These are phyloP conservation scores for Nothoprocta pentlandii DNA, from an alignment of 2,113 vertebrate species.

Conservation along the genomic window DNA sequence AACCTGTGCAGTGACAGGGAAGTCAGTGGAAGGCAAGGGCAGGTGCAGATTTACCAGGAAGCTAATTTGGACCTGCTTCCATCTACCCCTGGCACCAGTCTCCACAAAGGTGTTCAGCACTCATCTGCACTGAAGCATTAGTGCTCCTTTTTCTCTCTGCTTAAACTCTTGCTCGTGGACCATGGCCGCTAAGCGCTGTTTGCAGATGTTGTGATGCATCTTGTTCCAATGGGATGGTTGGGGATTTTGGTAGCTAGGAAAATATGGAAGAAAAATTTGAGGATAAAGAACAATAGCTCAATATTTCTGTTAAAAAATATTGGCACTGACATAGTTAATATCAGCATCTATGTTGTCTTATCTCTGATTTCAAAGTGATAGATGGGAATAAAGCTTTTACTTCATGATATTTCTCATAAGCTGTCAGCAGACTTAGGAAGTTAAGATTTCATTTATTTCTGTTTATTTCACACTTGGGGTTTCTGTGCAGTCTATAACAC, in stretches of 20 bases:
- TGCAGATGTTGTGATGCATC: neutral
- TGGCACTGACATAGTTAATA: neutral
- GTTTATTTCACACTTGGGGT: neutral
- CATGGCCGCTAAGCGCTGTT: neutral
- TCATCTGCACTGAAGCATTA: accelerated
- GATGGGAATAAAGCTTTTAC: neutral
- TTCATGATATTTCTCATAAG: neutral
- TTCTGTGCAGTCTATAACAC: neutral
- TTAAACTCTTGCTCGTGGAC: neutral
- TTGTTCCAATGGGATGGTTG: neutral
- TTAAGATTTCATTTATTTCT: neutral
- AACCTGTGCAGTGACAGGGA: neutral
- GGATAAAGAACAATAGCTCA: neutral
- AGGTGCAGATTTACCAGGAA: neutral
- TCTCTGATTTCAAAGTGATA: neutral
- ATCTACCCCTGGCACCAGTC: neutral
- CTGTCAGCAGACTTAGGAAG: neutral
- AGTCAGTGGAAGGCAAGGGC: neutral
- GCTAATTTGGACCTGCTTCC: accelerated
- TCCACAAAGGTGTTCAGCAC: neutral
- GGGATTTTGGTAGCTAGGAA: neutral
- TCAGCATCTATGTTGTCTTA: neutral
- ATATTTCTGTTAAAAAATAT: neutral
- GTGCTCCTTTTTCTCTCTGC: neutral
- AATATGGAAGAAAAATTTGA: neutral